Evolutionary conservation across 2,113 vertebrate species (phyloP), one percentile per base, ranked within the genome.

Genomic region (Onychostruthus taczanowskii): DNA sequence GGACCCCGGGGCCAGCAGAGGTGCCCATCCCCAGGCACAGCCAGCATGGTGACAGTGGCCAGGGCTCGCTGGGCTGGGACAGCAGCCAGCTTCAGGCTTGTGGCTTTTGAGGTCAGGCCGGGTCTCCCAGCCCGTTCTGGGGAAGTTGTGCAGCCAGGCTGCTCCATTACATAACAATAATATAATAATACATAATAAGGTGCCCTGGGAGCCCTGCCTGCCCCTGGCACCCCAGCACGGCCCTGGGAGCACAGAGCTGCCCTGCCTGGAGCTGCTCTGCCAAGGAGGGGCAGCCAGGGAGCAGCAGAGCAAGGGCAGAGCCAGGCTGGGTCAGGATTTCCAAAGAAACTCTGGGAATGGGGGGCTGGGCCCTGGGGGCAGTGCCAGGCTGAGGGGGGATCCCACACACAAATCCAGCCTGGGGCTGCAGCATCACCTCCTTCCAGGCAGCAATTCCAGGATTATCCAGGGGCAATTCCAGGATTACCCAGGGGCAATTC

Each of bases 81-180:
- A 21, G 49, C 39, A 85, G 62, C 28, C 31, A 11, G 66, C 58
- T 85, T 66, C 91, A 83, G 62, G 1, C 49, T 35, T 30, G 49
- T 73, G 84, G 62, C 22, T 67, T 94, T n/a, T 91, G 96, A 87
- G 96, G 94, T 94, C 70, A 84, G 56, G 24, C 68, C 69, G 21
- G 74, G 44, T 82, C 69, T 87, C 62, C 58, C 93, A 68, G 61
- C 30, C 53, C 28, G 21, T 33, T 22, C 55, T 41, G 77, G 93
- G 95, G 93, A 97, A 97, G 93, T 93, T 73, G 44, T 94, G 64
- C 27, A 59, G 43, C 1, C 3, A 33, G 43, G 70, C 58, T 46
- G 68, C 11, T 30, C 43, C 5, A 9, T 95, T 87, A 84, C 94
- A 89, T 82, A 92, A 94, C 70, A 15, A 37, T 37, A 37, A 37